phyloP scores from a whole-genome alignment of 2,888 invertebrate genomes.

The Dendrolimus pini region DNA sequence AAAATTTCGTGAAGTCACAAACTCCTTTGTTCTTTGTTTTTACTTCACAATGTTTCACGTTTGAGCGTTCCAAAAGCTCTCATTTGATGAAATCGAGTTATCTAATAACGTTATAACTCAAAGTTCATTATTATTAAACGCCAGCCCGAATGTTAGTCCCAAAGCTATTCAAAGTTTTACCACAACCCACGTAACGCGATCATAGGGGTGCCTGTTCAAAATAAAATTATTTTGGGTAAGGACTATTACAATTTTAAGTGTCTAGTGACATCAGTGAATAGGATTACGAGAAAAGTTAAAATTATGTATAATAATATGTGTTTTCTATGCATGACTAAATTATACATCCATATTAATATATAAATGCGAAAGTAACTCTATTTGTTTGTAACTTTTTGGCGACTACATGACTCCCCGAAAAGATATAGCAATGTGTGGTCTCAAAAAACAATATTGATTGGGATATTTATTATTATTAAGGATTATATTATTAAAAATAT shows the following conservation, averaged over 20 bases:
- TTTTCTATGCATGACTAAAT: no score
- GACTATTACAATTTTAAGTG: slow-evolving; percentile 1
- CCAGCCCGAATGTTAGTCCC: slow-evolving; percentile 9
- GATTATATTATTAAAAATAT: no score
- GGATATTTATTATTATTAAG: no score
- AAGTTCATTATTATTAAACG: neutral
- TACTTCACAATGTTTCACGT: neutral
- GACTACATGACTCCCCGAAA: no score
- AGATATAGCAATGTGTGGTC: no score
- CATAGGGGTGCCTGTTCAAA: slow-evolving; percentile 5
- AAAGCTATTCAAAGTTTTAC: slow-evolving; percentile 17
- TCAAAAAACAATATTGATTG: no score
- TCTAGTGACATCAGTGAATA: neutral
- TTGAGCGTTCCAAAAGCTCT: neutral
- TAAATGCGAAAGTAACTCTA: no score
- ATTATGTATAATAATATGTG: no score
- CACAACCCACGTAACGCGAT: slow-evolving; percentile 6
- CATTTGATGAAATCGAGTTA: neutral
- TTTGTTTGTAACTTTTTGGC: no score
- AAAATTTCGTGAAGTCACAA: no score
- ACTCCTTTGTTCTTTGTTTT: neutral
- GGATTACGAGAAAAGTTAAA: no score
- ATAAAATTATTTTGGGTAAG: slow-evolving; percentile 1
- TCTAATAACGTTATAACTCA: neutral
- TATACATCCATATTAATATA: no score